Percentiles rank a stretch among this genome's conserved stretches.
phyloP scores from a whole-genome alignment of 2,888 invertebrate genomes.

The Pachliopta kotzebuea region DNA sequence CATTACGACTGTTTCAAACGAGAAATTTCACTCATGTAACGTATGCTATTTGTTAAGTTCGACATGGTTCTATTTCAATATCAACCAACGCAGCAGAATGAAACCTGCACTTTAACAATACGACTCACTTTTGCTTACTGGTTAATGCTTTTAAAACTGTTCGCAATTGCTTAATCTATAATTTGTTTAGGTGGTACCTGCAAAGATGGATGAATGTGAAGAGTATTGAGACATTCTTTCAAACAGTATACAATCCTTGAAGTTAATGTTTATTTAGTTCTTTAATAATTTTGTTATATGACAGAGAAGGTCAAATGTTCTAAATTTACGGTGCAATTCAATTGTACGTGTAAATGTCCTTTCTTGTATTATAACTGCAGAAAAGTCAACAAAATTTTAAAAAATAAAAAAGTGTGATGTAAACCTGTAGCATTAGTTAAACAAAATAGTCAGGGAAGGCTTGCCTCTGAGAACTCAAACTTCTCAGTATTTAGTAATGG shows the following conservation, averaged over 20 bases:
- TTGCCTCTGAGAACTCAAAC: slow-evolving; percentile 52
- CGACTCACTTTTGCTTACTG: slow-evolving; percentile 30
- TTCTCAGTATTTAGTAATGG: slow-evolving; percentile 75
- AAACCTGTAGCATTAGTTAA: slow-evolving; percentile 15
- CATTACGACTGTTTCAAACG: slow-evolving; percentile 55
- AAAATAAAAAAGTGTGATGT: not conserved
- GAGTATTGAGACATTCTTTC: slow-evolving; percentile 60
- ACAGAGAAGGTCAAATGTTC: too few relatives aligned
- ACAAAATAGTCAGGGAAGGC: slow-evolving; percentile 29
- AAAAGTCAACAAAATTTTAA: not conserved
- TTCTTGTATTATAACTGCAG: not conserved
- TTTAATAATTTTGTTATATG: slow-evolving; percentile 1
- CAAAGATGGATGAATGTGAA: slow-evolving; percentile 59
- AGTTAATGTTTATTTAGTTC: slow-evolving; percentile 5
- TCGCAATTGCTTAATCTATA: slow-evolving; percentile 32
- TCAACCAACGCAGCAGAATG: slow-evolving; percentile 32
- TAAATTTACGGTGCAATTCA: too few relatives aligned
- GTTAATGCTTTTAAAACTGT: slow-evolving; percentile 30
- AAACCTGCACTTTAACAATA: slow-evolving; percentile 30
- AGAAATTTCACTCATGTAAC: slow-evolving; percentile 53
- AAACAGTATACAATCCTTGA: slow-evolving; percentile 44
- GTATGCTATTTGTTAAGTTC: slow-evolving; percentile 31
- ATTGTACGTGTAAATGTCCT: too few relatives aligned
- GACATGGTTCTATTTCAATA: slow-evolving; percentile 36
- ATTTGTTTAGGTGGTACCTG: slow-evolving; percentile 57